These are phyloP conservation scores for Sebastes dallii DNA, from an alignment of 2,797 vertebrate species.

Conservation along the genomic window DNA sequence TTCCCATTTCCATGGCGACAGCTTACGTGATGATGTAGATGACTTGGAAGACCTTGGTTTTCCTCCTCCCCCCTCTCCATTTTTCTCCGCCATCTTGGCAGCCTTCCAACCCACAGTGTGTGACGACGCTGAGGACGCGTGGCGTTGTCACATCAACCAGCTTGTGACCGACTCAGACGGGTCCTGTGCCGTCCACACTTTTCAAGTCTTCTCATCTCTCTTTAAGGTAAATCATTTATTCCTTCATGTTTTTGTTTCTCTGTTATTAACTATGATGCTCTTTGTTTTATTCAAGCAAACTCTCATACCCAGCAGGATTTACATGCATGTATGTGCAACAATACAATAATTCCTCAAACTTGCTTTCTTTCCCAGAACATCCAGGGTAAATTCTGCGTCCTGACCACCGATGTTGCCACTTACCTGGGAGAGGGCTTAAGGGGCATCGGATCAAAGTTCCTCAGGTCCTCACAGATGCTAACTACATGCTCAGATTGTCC, in stretches of 20 bases:
- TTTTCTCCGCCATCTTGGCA: constrained; percentile 97
- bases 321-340: neutral
- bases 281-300: neutral
- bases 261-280: neutral
- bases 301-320: neutral
- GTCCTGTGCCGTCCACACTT: constrained; percentile 97
- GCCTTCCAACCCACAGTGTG: constrained; percentile 94
- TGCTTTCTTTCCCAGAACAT: constrained; percentile 85
- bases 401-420: constrained; percentile 93
- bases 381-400: constrained; percentile 96
- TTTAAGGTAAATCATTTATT: constrained; percentile 87
- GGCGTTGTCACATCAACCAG: constrained; percentile 95
- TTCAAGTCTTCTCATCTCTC: constrained; percentile 96
- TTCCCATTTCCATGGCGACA: constrained; percentile 61
- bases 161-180: constrained; percentile 95
- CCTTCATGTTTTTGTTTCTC: neutral
- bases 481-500: constrained; percentile 96
- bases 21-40: constrained; percentile 90
- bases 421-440: constrained; percentile 95
- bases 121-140: constrained; percentile 95
- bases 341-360: neutral
- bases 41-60: constrained; percentile 85
- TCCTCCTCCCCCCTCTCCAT: constrained; percentile 94
- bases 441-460: constrained; percentile 96
- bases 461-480: constrained; percentile 96